These are phyloP conservation scores for Heliconius hermathena DNA, from an alignment of 1,140 invertebrate species.

Conservation along the genomic window DNA sequence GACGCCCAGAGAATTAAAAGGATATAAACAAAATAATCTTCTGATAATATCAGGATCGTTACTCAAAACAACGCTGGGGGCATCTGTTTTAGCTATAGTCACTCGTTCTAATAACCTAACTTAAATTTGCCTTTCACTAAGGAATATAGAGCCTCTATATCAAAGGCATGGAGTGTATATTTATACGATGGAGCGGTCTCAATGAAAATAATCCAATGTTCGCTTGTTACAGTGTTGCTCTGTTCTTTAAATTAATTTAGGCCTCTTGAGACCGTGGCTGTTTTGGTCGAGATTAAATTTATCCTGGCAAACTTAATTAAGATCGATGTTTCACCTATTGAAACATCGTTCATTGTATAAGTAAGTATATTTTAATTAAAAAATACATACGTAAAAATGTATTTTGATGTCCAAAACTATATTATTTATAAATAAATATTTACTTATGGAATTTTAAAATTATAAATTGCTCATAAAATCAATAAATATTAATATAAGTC, in stretches of 20 bases:
- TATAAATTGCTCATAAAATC: slow-evolving; percentile 10
- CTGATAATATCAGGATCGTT: slow-evolving; percentile 29
- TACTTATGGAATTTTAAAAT: not conserved
- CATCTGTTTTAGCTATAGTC: slow-evolving; percentile 62
- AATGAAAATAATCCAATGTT: slow-evolving; percentile 12
- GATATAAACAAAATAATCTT: slow-evolving; percentile 72
- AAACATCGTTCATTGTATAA: not conserved
- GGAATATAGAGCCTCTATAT: slow-evolving; percentile 27
- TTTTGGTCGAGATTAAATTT: slow-evolving; percentile 61
- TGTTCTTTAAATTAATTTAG: slow-evolving; percentile 76
- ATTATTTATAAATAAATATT: not conserved
- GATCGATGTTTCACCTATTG: not conserved
- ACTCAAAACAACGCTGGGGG: slow-evolving; percentile 57
- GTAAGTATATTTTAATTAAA: not conserved
- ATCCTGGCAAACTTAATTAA: slow-evolving; percentile 44
- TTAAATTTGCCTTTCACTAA: slow-evolving; percentile 20
- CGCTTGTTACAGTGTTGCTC: slow-evolving; percentile 54
- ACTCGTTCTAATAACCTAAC: slow-evolving; percentile 22
- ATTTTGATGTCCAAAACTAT: not conserved
- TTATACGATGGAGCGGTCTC: slow-evolving; percentile 23
- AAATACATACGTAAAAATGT: no score
- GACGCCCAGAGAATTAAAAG: slow-evolving; percentile 40
- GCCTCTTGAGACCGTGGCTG: slow-evolving; percentile 61
- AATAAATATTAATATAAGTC: slow-evolving; percentile 30
- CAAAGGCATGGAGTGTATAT: slow-evolving; percentile 38